phyloP scores from a whole-genome alignment of 1,140 invertebrate species.

The Lepidostoma basale region DNA sequence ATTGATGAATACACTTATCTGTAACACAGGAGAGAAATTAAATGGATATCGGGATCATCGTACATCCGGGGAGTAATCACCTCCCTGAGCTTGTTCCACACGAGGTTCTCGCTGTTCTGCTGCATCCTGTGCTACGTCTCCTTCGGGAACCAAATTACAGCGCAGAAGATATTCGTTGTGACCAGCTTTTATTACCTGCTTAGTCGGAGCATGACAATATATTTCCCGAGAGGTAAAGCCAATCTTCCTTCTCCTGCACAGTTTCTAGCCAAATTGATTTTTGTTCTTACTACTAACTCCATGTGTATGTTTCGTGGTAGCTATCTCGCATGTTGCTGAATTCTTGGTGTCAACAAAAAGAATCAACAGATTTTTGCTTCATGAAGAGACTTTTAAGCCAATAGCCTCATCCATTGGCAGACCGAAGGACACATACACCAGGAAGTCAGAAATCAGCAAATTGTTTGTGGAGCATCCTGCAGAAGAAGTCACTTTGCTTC shows the following conservation, averaged over 20 bases:
- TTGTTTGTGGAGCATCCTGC: conserved; percentile 10
- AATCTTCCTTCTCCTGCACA: not conserved
- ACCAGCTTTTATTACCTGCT: conserved; percentile 30
- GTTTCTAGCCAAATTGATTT: no score
- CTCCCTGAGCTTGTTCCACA: conserved; percentile 27
- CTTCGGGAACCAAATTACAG: conserved; percentile 34
- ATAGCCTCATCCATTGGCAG: not conserved
- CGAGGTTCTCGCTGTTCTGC: conserved; percentile 31
- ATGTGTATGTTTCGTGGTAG: no score
- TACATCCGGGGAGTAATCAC: conserved; percentile 23
- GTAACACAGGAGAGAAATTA: conserved; percentile 39
- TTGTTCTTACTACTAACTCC: no score
- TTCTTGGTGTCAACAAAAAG: conserved; percentile 33
- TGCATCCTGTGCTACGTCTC: conserved; percentile 37
- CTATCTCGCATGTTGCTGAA: conserved; percentile 29
- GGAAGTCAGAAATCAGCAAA: conserved; percentile 8
- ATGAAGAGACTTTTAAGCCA: conserved; percentile 25
- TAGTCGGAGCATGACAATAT: conserved; percentile 24
- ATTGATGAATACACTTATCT: not conserved
- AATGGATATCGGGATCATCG: conserved; percentile 28
- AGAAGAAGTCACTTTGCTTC: conserved; percentile 32
- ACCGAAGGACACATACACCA: not conserved
- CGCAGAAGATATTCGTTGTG: conserved; percentile 37
- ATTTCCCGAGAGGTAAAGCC: conserved; percentile 41
- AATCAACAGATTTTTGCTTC: conserved; percentile 34